Conservation (phyloP, 1,140 invertebrate genomes). For the Sesamia nonagrioides region DNA sequence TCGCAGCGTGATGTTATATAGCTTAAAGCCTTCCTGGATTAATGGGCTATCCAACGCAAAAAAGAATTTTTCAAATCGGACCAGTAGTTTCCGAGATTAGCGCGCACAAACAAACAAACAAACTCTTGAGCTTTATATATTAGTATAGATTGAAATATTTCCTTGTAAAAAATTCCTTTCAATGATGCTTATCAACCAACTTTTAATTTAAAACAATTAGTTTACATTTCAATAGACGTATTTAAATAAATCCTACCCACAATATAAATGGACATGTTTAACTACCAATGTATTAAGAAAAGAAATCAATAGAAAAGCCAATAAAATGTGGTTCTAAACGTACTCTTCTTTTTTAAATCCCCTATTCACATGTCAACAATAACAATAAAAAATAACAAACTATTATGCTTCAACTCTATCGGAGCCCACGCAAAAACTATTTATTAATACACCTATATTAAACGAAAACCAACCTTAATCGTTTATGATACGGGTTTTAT, state of each 20-base stretch:
- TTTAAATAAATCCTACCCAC: background rate
- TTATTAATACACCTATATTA: background rate
- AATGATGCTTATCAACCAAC: too few species aligned
- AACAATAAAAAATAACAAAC: constrained; percentile 43
- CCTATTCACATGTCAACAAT: constrained; percentile 44
- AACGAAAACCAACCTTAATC: background rate
- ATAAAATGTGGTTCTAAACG: constrained; percentile 29
- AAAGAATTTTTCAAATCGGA: too few species aligned
- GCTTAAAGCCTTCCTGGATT: too few species aligned
- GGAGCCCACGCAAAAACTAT: constrained; percentile 23
- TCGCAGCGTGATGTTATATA: too few species aligned
- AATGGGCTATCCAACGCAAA: too few species aligned
- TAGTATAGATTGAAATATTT: too few species aligned
- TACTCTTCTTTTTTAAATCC: background rate
- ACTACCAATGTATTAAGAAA: constrained; percentile 10
- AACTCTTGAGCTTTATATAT: too few species aligned
- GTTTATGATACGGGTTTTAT: background rate
- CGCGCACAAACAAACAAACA: too few species aligned
- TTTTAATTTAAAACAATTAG: background rate
- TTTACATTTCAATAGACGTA: background rate
- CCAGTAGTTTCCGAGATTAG: too few species aligned
- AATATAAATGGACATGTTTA: constrained; percentile 2
- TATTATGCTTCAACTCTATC: constrained; percentile 42
- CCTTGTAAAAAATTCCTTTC: too few species aligned
- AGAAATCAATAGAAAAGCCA: constrained; percentile 3